Conservation (phyloP, 2,113 vertebrate species). For the Phyllopteryx taeniolatus region DNA sequence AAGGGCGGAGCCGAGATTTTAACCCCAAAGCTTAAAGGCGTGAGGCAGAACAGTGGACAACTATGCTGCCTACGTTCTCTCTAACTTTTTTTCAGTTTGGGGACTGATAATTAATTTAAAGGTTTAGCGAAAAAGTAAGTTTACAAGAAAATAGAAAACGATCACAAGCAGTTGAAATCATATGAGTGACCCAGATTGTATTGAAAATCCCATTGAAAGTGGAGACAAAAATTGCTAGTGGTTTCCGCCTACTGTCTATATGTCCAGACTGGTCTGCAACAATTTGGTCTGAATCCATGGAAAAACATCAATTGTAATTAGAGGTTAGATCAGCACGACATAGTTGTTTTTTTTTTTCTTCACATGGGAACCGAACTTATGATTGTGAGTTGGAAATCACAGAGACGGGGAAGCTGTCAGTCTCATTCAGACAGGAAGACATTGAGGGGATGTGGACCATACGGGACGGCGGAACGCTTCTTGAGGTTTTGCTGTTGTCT, state of each 20-base stretch:
- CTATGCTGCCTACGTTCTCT: not conserved
- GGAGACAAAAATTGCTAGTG: constrained; percentile 6
- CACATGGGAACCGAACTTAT: constrained; percentile 52
- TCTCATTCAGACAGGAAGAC: constrained; percentile 32
- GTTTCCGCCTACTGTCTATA: constrained; percentile 17
- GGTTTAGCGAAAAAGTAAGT: not conserved
- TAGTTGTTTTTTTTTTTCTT: constrained; percentile 35
- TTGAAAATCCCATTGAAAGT: constrained; percentile 1
- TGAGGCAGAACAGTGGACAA: not conserved
- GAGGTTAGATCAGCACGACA: constrained; percentile 47
- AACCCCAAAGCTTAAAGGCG: not conserved
- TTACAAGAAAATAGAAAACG: not conserved
- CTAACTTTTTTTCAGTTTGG: not conserved
- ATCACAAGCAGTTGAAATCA: not conserved
- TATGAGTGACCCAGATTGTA: not conserved
- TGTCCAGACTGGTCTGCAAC: constrained; percentile 33
- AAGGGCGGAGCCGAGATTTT: not conserved
- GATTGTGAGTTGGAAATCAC: constrained; percentile 51
- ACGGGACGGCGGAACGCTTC: constrained; percentile 38
- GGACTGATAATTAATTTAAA: not conserved
- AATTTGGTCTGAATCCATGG: constrained; percentile 46
- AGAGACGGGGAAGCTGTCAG: constrained; percentile 49
- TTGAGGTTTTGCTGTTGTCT: constrained; percentile 39
- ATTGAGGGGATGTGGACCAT: constrained; percentile 38
- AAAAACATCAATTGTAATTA: constrained; percentile 60